Percentiles rank a stretch among this genome's conserved stretches.
phyloP scores from a whole-genome alignment of 1,140 invertebrate species.

The Plectrocnemia conspersa region DNA sequence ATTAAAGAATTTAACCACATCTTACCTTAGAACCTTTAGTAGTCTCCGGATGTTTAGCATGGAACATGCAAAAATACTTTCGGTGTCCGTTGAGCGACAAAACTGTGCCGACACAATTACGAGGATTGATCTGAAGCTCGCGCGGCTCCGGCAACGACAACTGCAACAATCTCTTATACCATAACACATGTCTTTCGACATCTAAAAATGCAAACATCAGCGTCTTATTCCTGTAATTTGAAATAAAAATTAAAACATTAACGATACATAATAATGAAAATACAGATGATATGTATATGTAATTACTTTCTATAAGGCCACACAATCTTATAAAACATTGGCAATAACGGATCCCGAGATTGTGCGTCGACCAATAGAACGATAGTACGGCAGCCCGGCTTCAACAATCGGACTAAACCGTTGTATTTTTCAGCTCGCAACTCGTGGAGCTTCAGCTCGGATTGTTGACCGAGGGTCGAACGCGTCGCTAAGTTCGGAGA shows the following conservation, averaged over 20 bases:
- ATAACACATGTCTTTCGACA: conserved; percentile 83
- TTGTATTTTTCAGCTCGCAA: conserved; percentile 92
- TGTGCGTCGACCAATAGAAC: conserved; percentile 86
- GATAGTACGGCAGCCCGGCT: conserved; percentile 92
- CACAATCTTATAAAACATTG: conserved; percentile 87
- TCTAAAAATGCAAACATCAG: conserved; percentile 90
- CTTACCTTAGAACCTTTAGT: conserved; percentile 55
- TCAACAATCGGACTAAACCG: conserved; percentile 85
- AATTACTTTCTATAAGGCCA: conserved; percentile 91
- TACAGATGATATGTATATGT: conserved; percentile 11
- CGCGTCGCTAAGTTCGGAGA: conserved; percentile 26
- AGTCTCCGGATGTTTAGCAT: conserved; percentile 78
- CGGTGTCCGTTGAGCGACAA: conserved; percentile 91
- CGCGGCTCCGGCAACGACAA: conserved; percentile 75
- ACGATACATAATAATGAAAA: conserved; percentile 8
- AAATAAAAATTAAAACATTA: neutral
- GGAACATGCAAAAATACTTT: conserved; percentile 98
- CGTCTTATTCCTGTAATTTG: conserved; percentile 72
- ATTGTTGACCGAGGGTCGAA: conserved; percentile 42
- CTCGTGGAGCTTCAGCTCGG: conserved; percentile 83
- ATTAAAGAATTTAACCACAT: too few relatives aligned
- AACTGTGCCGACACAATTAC: conserved; percentile 96
- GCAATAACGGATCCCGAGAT: conserved; percentile 77
- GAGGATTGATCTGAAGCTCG: conserved; percentile 87
- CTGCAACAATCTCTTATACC: conserved; percentile 87